Conservation (phyloP, 2,888 invertebrate species). For the Leptopilina syphax region DNA sequence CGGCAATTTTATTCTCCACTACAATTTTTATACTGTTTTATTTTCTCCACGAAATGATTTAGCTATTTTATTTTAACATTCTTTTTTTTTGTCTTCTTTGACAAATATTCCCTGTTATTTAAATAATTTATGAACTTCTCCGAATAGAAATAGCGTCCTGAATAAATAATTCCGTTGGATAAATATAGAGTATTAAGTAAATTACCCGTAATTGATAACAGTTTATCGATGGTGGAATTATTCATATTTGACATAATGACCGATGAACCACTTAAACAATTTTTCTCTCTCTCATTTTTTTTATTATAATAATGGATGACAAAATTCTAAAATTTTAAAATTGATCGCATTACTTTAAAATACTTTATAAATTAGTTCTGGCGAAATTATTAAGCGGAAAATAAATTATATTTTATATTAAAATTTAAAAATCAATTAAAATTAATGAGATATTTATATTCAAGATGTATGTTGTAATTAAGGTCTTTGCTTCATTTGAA, state of each 20-base stretch:
- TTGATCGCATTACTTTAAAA: neutral
- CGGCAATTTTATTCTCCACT: too few species aligned
- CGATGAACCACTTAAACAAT: neutral
- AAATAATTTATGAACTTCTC: constrained; percentile 19
- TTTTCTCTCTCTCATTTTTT: neutral
- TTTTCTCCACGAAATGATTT: neutral
- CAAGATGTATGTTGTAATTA: neutral
- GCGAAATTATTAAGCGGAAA: neutral
- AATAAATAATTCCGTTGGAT: constrained; percentile 9
- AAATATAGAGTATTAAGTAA: constrained; percentile 10
- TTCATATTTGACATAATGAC: constrained; percentile 8
- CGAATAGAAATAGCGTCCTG: constrained; percentile 15
- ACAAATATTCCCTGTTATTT: neutral
- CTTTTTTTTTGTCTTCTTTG: neutral
- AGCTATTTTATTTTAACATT: neutral
- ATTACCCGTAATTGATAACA: constrained; percentile 10
- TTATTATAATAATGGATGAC: neutral
- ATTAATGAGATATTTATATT: constrained; percentile 7
- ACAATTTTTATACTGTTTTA: neutral
- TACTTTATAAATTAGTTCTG: neutral
- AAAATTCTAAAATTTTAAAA: constrained; percentile 9
- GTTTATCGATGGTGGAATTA: neutral
- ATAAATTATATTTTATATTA: neutral
- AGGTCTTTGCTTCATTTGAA: neutral
- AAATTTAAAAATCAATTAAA: constrained; percentile 4